Conservation (phyloP, 1,140 invertebrate species). For the Pseudomyrmex pallidus region DNA sequence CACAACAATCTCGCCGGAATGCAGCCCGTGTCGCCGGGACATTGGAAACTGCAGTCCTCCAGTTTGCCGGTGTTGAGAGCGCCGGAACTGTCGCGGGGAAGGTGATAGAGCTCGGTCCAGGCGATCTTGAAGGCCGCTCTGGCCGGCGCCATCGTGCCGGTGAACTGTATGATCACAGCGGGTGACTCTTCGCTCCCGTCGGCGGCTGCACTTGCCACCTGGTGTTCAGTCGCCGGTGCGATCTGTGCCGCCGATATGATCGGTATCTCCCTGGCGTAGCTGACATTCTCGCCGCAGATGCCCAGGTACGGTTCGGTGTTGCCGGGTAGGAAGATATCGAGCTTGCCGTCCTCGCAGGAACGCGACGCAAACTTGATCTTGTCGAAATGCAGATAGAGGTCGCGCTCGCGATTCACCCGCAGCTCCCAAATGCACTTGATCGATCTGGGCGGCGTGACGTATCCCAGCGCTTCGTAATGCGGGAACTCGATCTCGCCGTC, state of each 20-base stretch:
- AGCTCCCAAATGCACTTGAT: conserved; percentile 96
- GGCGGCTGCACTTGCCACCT: background rate
- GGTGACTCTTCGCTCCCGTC: conserved; percentile 83
- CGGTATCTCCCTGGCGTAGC: conserved; percentile 90
- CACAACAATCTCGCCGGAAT: conserved; percentile 93
- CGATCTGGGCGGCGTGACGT: conserved; percentile 89
- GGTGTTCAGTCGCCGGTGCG: conserved; percentile 84
- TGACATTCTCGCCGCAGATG: conserved; percentile 93
- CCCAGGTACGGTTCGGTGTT: conserved; percentile 90
- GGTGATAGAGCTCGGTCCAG: conserved; percentile 95
- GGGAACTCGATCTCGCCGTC: conserved; percentile 95
- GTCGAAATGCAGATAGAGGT: conserved; percentile 94
- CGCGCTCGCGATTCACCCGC: conserved; percentile 91
- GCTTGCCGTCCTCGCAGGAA: conserved; percentile 92
- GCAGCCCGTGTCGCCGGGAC: conserved; percentile 93
- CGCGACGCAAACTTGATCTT: conserved; percentile 93
- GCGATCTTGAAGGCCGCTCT: conserved; percentile 93
- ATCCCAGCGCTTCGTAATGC: conserved; percentile 92
- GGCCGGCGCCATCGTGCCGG: conserved; percentile 91
- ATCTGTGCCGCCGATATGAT: conserved; percentile 91
- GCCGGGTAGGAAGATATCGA: conserved; percentile 92
- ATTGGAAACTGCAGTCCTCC: conserved; percentile 91
- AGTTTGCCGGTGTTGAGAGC: conserved; percentile 90
- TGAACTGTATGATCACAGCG: conserved; percentile 89
- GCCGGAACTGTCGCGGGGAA: conserved; percentile 92